Base-by-base conservation (phyloP, 2,888 invertebrate species). In the Thymelicus lineola region DNA sequence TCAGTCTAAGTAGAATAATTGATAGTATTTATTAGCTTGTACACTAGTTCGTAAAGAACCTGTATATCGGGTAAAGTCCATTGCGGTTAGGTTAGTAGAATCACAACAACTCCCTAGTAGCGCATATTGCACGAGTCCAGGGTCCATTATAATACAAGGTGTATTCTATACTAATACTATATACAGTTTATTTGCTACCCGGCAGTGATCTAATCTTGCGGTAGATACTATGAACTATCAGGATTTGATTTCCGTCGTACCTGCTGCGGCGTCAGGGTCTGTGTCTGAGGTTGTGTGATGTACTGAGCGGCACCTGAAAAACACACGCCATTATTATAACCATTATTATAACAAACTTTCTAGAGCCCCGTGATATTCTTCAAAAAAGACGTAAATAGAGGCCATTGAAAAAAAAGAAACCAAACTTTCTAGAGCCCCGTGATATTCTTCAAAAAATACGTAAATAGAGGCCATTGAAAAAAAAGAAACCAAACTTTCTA, bases 171-270 rank as follows among this genome's bases (percentile, higher is more conserved):
- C 75, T 79, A 75, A 45, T 70, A 74, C 59, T 87, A 84, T 86
- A 75, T 85, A 85, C 85, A 86, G 72, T 81, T 82, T 80, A 78
- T 82, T 82, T 80, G 79, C 81, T 86, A 86, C 71, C 73, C 77
- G 85, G 84, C 82, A 85, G 82, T 83, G 80, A 74, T 62, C 74
- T 79, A 74, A 48, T 38, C 53, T 73, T 77, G 68, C 66, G 75
- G 74, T 75, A 68, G 78, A 82, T 82, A 90, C 91, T 92, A 93
- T 84, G 92, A 93, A 82, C 92, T 92, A 82, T 93, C 93, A 48
- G 92, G 86, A 77, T 93, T 93, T n/a, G 93, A 93, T 90, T 93
- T 93, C 81, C 93, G 86, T 72, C 93, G 81, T 76, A 91, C 91
- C 78, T 92, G 93, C 48, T 92, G 93, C 50, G 90, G 84, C 66